Evolutionary conservation across 2,113 vertebrate species (phyloP).

Genomic region (Lampris megalopsis): DNA sequence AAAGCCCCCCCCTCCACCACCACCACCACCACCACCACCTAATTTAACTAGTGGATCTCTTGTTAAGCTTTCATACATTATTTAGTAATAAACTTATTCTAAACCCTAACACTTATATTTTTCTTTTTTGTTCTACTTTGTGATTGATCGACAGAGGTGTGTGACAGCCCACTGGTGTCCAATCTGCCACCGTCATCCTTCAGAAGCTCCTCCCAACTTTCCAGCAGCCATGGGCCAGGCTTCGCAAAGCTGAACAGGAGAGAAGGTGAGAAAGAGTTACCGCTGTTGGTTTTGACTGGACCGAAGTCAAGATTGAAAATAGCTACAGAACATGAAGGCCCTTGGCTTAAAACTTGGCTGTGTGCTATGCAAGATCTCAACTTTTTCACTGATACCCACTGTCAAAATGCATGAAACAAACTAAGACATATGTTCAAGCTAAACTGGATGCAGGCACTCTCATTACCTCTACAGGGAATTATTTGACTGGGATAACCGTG

Average conservation of each 20-base stretch:
- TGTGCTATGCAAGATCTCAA: no score
- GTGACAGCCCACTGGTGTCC: conserved; percentile 88
- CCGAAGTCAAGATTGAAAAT: no score
- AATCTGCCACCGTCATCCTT: conserved; percentile 87
- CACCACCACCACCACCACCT: no score
- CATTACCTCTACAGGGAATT: background rate
- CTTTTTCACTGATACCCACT: no score
- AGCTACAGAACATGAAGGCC: no score
- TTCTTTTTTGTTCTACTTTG: conserved; percentile 13
- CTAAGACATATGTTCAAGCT: no score
- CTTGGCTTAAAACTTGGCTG: no score
- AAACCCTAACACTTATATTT: conserved; percentile 1
- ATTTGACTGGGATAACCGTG: background rate
- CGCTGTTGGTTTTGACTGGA: background rate
- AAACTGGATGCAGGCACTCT: background rate
- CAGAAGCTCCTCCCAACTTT: conserved; percentile 90
- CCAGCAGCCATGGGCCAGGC: conserved; percentile 84
- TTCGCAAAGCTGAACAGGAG: conserved; percentile 91
- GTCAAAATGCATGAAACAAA: no score
- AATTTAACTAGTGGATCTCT: no score
- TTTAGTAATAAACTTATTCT: no score
- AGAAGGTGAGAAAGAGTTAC: conserved; percentile 85
- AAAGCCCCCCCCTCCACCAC: no score
- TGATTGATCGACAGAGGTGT: conserved; percentile 83
- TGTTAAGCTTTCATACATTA: no score